A percentile compares a stretch with the other conserved stretches of the same genome.
phyloP scores from a whole-genome alignment of 2,888 invertebrate species.

The Gari tellinella region DNA sequence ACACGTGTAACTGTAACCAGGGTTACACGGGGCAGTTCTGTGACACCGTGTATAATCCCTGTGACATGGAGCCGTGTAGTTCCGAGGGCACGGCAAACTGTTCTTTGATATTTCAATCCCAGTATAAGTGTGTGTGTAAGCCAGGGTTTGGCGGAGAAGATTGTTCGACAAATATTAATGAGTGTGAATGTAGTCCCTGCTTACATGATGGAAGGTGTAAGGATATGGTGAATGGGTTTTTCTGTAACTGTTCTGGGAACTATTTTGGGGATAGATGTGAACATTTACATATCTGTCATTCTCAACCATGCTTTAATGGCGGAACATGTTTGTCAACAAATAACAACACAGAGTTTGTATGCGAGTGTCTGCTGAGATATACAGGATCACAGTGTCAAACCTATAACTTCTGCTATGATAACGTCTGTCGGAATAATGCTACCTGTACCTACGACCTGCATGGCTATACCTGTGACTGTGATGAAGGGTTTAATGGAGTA shows the following conservation, averaged over 20 bases:
- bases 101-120: slow-evolving; percentile 58
- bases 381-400: slow-evolving; percentile 75
- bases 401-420: slow-evolving; percentile 70
- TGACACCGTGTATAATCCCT: slow-evolving; percentile 65
- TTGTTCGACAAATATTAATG: slow-evolving; percentile 66
- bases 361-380: slow-evolving; percentile 72
- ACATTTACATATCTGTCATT: slow-evolving; percentile 66
- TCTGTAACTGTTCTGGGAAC: slow-evolving; percentile 64
- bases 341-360: slow-evolving; percentile 67
- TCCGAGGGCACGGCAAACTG: slow-evolving; percentile 66
- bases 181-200: slow-evolving; percentile 70
- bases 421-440: slow-evolving; percentile 74
- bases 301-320: slow-evolving; percentile 77
- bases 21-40: slow-evolving; percentile 71
- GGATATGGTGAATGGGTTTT: slow-evolving; percentile 63
- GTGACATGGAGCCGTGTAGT: slow-evolving; percentile 71
- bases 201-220: slow-evolving; percentile 65
- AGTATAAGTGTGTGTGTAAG: slow-evolving; percentile 73
- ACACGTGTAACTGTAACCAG: slow-evolving; percentile 65
- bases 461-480: slow-evolving; percentile 72
- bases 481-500: slow-evolving; percentile 70
- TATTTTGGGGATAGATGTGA: slow-evolving; percentile 74
- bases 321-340: slow-evolving; percentile 68
- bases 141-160: slow-evolving; percentile 74
- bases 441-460: slow-evolving; percentile 65